A percentile compares a stretch with the other conserved stretches of the same genome.
phyloP scores from a whole-genome alignment of 2,888 invertebrate genomes.

The Fabriciana adippe region DNA sequence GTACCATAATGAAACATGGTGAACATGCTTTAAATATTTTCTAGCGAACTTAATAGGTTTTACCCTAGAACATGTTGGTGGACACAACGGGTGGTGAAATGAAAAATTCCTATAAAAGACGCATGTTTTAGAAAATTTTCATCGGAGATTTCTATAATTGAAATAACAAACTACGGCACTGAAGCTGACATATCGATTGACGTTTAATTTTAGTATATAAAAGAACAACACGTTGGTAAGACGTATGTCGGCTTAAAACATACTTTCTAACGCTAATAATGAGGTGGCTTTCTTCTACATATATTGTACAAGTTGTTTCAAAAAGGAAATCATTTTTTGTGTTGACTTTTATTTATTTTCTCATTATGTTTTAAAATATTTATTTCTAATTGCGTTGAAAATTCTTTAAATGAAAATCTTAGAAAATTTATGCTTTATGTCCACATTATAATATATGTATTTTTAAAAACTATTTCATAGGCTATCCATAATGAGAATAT shows the following conservation, averaged over 20 bases:
- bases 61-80: constrained; percentile 30
- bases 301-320: neutral
- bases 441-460: neutral
- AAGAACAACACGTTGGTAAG: constrained; percentile 54
- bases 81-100: constrained; percentile 44
- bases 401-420: too few relatives aligned
- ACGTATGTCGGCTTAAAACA: constrained; percentile 45
- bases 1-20: constrained; percentile 22
- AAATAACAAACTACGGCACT: constrained; percentile 70
- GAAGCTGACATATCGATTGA: constrained; percentile 69
- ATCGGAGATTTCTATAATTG: constrained; percentile 70
- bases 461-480: too few relatives aligned
- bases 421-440: neutral
- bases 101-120: constrained; percentile 56
- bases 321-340: neutral
- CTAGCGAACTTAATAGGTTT: constrained; percentile 31
- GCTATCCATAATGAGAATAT: too few relatives aligned
- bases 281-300: constrained; percentile 20
- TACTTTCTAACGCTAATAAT: constrained; percentile 29
- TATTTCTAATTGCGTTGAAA: too few relatives aligned
- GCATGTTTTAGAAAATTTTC: constrained; percentile 63
- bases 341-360: neutral
- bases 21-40: constrained; percentile 31
- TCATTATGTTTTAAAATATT: too few relatives aligned
- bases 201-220: constrained; percentile 75